Conservation (phyloP, 2,797 vertebrate genomes). For the Menidia menidia region DNA sequence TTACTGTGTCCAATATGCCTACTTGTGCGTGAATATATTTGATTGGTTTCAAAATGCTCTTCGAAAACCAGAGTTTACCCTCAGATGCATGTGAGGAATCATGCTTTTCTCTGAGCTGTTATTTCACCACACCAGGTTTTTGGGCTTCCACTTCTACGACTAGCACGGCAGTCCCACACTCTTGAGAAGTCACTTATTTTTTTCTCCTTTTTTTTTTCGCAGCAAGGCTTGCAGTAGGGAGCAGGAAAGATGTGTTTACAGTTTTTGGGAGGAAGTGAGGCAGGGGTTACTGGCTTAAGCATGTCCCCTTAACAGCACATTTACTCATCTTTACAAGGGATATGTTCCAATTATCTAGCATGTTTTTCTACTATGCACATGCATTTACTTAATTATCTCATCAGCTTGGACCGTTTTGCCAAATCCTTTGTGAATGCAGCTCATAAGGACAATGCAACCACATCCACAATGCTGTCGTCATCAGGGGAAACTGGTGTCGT, state of each 20-base stretch:
- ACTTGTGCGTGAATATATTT: too few relatives aligned
- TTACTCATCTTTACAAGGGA: neutral
- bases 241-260: too few relatives aligned
- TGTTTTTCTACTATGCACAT: too few relatives aligned
- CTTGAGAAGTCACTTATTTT: neutral
- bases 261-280: neutral
- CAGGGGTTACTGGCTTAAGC: neutral
- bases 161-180: too few relatives aligned
- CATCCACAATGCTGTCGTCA: constrained; percentile 50
- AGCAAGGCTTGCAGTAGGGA: neutral
- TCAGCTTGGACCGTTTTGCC: neutral
- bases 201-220: neutral
- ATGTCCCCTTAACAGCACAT: neutral
- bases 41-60: too few relatives aligned
- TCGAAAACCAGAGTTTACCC: too few relatives aligned
- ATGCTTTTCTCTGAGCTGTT: too few relatives aligned
- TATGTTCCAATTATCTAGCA: too few relatives aligned
- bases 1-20: too few relatives aligned
- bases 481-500: constrained; percentile 66
- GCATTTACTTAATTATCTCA: neutral
- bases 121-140: too few relatives aligned
- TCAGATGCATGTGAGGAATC: too few relatives aligned
- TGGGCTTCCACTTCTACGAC: too few relatives aligned
- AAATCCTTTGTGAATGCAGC: neutral
- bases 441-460: constrained; percentile 24